phyloP scores from a whole-genome alignment of 2,113 vertebrate genomes.

The Paramisgurnus dabryanus region DNA sequence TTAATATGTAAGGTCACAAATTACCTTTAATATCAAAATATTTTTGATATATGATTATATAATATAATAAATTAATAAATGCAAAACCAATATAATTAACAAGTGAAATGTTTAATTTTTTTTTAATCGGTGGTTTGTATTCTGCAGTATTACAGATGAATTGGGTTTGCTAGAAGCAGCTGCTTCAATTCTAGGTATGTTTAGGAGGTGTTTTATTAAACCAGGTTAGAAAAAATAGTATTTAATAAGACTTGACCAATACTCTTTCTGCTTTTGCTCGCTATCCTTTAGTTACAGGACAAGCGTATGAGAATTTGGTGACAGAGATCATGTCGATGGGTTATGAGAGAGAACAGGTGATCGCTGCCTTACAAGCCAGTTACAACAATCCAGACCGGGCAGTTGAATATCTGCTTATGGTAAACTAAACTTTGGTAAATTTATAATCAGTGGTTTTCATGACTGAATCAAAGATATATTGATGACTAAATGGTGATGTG shows the following conservation, averaged over 20 bases:
- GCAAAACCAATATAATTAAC: background rate
- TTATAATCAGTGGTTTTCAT: too few relatives aligned
- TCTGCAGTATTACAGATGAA: slow-evolving; percentile 69
- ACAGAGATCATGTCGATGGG: slow-evolving; percentile 80
- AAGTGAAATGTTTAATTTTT: background rate
- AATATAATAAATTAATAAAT: too few relatives aligned
- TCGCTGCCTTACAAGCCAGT: slow-evolving; percentile 74
- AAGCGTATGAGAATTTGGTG: slow-evolving; percentile 78
- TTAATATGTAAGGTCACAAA: too few relatives aligned
- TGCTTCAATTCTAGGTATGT: slow-evolving; percentile 75
- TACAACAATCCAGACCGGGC: slow-evolving; percentile 80
- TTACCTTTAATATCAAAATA: too few relatives aligned
- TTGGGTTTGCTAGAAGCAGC: slow-evolving; percentile 76
- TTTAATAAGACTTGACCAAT: background rate
- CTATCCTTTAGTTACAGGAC: slow-evolving; percentile 71
- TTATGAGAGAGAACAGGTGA: slow-evolving; percentile 75
- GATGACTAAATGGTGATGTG: background rate
- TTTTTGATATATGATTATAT: too few relatives aligned
- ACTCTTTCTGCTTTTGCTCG: background rate
- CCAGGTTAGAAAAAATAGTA: background rate
- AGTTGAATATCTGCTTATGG: slow-evolving; percentile 78
- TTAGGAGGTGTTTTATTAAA: background rate
- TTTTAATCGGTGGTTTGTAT: background rate
- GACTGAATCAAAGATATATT: background rate
- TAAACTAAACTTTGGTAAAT: slow-evolving; percentile 49